Percentiles rank a stretch among this genome's conserved stretches.
Evolutionary conservation across 2,888 invertebrate genomes (phyloP).

Genomic region (Nezara viridula): DNA sequence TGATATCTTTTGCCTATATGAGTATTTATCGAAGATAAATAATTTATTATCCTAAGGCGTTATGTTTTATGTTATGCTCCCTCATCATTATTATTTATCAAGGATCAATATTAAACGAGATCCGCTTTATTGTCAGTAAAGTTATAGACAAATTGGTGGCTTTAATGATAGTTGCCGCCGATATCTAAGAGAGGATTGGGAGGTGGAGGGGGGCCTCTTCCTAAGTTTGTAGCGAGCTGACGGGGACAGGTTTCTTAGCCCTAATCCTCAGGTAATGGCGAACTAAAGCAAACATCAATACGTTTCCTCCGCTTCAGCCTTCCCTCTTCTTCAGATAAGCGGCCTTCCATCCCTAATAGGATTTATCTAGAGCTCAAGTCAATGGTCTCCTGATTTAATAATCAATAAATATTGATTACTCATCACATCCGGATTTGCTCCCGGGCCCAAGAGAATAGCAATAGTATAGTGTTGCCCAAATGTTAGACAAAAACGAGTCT

Average conservation of each 20-base stretch:
- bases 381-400: not conserved
- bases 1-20: no score
- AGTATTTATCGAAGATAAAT: no score
- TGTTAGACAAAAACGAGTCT: no score
- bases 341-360: not conserved
- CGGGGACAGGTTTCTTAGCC: constrained; percentile 6
- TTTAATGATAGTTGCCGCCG: not conserved
- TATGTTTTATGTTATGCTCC: no score
- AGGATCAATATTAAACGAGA: not conserved
- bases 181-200: not conserved
- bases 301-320: not conserved
- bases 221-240: not conserved
- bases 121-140: not conserved
- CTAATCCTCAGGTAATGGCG: constrained; percentile 4
- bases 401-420: no score
- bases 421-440: no score
- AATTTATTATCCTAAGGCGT: no score
- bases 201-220: no score
- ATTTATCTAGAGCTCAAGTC: not conserved
- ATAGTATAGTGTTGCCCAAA: no score
- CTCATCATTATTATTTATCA: not conserved
- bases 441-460: no score
- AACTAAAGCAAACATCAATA: constrained; percentile 20
- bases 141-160: not conserved
- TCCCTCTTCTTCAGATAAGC: not conserved